phyloP scores from a whole-genome alignment of 2,113 vertebrate species.

The Xyliphius kryptos region DNA sequence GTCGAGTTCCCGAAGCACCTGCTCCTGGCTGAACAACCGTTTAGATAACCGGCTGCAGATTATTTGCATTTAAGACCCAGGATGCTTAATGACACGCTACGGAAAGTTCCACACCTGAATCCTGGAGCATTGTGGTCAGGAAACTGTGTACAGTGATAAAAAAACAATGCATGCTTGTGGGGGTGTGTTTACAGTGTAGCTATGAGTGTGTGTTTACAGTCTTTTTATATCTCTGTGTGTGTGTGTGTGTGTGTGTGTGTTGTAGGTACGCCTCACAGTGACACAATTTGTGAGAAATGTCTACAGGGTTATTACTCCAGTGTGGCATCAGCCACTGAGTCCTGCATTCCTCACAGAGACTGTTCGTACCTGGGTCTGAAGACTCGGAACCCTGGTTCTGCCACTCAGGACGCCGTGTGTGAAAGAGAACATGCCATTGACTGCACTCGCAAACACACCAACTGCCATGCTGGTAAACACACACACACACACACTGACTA shows the following conservation, averaged over 20 bases:
- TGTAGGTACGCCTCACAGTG: slow-evolving; percentile 80
- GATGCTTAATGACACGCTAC: slow-evolving; percentile 8
- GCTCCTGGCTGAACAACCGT: slow-evolving; percentile 7
- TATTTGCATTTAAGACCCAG: slow-evolving; percentile 28
- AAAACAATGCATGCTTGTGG: too few species aligned
- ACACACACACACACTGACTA: too few species aligned
- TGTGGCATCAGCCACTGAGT: slow-evolving; percentile 68
- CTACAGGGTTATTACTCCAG: slow-evolving; percentile 81
- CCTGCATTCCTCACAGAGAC: slow-evolving; percentile 76
- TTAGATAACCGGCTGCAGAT: slow-evolving; percentile 23
- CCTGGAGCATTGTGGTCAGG: too few species aligned
- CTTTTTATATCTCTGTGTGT: neutral
- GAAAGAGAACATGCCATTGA: slow-evolving; percentile 53
- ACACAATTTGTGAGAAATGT: slow-evolving; percentile 81
- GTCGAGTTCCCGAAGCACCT: slow-evolving; percentile 21
- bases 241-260: slow-evolving; percentile 25
- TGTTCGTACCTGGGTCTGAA: slow-evolving; percentile 73
- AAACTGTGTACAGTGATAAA: too few species aligned
- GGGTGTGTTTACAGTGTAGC: too few species aligned
- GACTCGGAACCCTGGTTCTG: slow-evolving; percentile 67
- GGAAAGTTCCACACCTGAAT: too few species aligned
- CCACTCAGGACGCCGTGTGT: slow-evolving; percentile 71
- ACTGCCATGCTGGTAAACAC: slow-evolving; percentile 77
- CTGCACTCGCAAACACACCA: slow-evolving; percentile 53
- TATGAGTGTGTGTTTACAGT: neutral